Conservation (phyloP, 2,888 invertebrate genomes). For the Pammene aurita region DNA sequence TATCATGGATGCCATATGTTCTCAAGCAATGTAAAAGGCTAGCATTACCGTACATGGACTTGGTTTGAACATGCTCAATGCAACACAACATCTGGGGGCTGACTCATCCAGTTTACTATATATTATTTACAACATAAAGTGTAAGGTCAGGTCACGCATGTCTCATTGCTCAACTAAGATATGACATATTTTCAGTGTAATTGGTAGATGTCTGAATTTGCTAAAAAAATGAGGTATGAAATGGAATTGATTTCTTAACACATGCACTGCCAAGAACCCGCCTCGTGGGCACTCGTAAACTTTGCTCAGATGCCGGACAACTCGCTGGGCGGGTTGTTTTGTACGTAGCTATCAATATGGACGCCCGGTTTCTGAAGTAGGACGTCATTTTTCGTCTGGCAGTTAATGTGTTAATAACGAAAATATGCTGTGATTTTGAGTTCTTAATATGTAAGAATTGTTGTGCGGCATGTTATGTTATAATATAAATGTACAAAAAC, state of each 20-base stretch:
- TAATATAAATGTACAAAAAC: no score
- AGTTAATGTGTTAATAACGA: no score
- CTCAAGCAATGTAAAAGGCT: slow-evolving; percentile 1
- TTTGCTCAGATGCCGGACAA: no score
- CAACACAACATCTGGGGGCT: slow-evolving; percentile 40
- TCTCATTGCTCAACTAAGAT: slow-evolving; percentile 3
- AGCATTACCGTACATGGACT: slow-evolving; percentile 47
- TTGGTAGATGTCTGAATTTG: not conserved
- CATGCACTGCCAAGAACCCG: no score
- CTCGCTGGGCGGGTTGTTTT: no score
- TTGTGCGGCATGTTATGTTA: no score
- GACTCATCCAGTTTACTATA: slow-evolving; percentile 15
- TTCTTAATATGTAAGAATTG: no score
- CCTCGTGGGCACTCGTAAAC: no score
- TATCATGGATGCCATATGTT: slow-evolving; percentile 27
- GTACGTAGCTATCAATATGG: no score
- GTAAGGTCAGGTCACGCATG: slow-evolving; percentile 11
- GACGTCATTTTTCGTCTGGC: no score
- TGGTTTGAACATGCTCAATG: slow-evolving; percentile 43
- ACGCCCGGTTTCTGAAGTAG: no score
- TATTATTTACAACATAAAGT: slow-evolving; percentile 13
- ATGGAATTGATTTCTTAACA: not conserved
- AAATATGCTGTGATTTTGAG: no score
- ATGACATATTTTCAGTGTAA: not conserved
- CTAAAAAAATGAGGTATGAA: not conserved